Base-by-base conservation (phyloP, 1,140 invertebrate species). In the Druon quercuslanigerum region DNA sequence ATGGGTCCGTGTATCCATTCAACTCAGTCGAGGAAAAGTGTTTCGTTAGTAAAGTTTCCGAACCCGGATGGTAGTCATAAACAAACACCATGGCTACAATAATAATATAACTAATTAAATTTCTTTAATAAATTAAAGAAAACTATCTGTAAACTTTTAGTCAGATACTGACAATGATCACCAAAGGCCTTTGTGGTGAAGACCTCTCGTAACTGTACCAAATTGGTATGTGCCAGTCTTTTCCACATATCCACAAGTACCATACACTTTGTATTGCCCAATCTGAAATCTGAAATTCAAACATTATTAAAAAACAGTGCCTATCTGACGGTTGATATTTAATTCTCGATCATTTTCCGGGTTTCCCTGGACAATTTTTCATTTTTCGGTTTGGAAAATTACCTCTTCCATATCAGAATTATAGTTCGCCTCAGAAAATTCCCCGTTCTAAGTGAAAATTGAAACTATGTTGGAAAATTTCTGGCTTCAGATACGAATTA, bases 141-240 rank as follows among this genome's bases (percentile, higher is more conserved):
- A 54, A 66, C 50, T n/a, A 20, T 46, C 40, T 46, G 0, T 46
- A 50, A 46, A 73, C 17, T 11, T 46, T 19, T 33, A 17, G 14
- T 17, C 13, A 46, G 71, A 73, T 77, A 94, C 96, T 93, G 91
- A 98, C 97, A 99, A 92, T 97, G 96, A 93, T 99, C 98, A 85
- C 96, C 96, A 92, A 99, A 99, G 51, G 96, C 95, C 92, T 98
- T 98, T 51, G 98, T 99, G 13, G 97, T 97, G 91, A 99, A 99
- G 74, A 97, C 96, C 91, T 99, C 97, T 88, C 96, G 94, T 52
- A 99, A 92, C 81, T 96, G 95, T 56, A 99, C 96, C 78, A 99
- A 94, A 93, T 99, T 99, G 81, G 97, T 96, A 92, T 99, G 98
- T 82, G 95, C 94, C 20, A 99, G 92, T 90, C 97, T 96, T 88